These are phyloP conservation scores for Epirrhoe alternata DNA, from an alignment of 2,888 invertebrate species.

Conservation along the genomic window DNA sequence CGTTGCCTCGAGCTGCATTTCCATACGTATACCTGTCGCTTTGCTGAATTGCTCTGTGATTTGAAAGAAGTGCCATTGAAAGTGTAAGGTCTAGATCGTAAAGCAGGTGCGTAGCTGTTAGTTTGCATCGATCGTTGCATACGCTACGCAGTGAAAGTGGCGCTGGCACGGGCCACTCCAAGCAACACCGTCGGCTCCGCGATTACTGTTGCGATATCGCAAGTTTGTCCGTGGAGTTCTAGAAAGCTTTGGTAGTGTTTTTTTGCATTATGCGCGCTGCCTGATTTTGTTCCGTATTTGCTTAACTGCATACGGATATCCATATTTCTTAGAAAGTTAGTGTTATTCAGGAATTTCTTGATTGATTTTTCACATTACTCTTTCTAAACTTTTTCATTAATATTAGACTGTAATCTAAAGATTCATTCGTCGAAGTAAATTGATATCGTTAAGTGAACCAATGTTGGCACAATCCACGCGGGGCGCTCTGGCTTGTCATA, in stretches of 20 bases:
- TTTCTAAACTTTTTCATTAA: background rate
- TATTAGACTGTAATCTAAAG: slow-evolving; percentile 20
- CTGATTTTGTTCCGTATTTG: slow-evolving; percentile 51
- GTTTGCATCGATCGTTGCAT: slow-evolving; percentile 47
- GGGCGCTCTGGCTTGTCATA: slow-evolving; percentile 49
- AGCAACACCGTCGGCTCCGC: slow-evolving; percentile 40
- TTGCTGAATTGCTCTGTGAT: slow-evolving; percentile 30
- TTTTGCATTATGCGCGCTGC: slow-evolving; percentile 56
- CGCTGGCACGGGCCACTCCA: slow-evolving; percentile 33
- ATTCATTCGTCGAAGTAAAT: slow-evolving; percentile 26
- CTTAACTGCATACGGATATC: slow-evolving; percentile 40
- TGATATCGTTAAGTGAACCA: slow-evolving; percentile 53
- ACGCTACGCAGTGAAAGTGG: slow-evolving; percentile 76
- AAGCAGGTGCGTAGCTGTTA: slow-evolving; percentile 31
- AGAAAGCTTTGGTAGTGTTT: slow-evolving; percentile 74
- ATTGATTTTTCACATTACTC: slow-evolving; percentile 2
- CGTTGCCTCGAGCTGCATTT: slow-evolving; percentile 37
- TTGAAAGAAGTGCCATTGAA: slow-evolving; percentile 46
- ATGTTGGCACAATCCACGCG: slow-evolving; percentile 53
- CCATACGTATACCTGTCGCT: slow-evolving; percentile 22
- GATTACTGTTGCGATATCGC: slow-evolving; percentile 61
- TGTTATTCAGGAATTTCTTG: background rate
- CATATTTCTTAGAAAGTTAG: slow-evolving; percentile 38
- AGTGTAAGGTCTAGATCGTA: slow-evolving; percentile 54
- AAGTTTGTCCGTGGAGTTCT: slow-evolving; percentile 64